Conservation (phyloP, 2,113 vertebrate species). For the Atherinomorus stipes region DNA sequence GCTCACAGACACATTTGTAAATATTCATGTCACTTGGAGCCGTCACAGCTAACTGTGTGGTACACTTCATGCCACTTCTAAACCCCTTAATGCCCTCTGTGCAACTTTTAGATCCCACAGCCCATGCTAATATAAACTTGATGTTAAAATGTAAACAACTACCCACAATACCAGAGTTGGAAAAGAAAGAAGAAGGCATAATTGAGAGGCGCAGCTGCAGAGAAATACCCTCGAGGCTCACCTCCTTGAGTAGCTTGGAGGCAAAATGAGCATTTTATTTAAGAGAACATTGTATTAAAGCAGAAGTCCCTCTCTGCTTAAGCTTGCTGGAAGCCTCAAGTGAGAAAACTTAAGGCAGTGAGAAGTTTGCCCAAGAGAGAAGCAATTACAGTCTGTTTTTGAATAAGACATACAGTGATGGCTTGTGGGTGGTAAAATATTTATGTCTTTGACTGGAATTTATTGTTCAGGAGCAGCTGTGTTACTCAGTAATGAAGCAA, state of each 20-base stretch:
- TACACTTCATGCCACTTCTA: slow-evolving; percentile 3
- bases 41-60: slow-evolving; percentile 4
- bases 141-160: slow-evolving; percentile 54
- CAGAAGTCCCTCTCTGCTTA: slow-evolving; percentile 10
- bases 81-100: slow-evolving; percentile 39
- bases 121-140: slow-evolving; percentile 45
- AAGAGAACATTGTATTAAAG: slow-evolving; percentile 37
- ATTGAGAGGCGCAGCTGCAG: slow-evolving; percentile 20
- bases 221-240: slow-evolving; percentile 12
- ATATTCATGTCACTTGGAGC: slow-evolving; percentile 60
- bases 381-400: slow-evolving; percentile 43
- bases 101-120: slow-evolving; percentile 55
- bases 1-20: slow-evolving; percentile 61
- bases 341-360: slow-evolving; percentile 28
- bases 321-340: slow-evolving; percentile 6
- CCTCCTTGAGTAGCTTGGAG: slow-evolving; percentile 7
- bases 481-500: slow-evolving; percentile 18
- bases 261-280: slow-evolving; percentile 48
- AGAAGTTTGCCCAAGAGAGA: slow-evolving; percentile 23
- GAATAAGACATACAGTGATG: slow-evolving; percentile 25
- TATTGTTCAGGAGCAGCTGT: slow-evolving; percentile 16
- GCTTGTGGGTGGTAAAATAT: slow-evolving; percentile 34
- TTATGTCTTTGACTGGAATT: slow-evolving; percentile 34
- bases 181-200: slow-evolving; percentile 8
- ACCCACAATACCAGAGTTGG: background rate